These are phyloP conservation scores for Struthidea cinerea DNA, from an alignment of 2,113 vertebrate genomes.

Conservation along the genomic window DNA sequence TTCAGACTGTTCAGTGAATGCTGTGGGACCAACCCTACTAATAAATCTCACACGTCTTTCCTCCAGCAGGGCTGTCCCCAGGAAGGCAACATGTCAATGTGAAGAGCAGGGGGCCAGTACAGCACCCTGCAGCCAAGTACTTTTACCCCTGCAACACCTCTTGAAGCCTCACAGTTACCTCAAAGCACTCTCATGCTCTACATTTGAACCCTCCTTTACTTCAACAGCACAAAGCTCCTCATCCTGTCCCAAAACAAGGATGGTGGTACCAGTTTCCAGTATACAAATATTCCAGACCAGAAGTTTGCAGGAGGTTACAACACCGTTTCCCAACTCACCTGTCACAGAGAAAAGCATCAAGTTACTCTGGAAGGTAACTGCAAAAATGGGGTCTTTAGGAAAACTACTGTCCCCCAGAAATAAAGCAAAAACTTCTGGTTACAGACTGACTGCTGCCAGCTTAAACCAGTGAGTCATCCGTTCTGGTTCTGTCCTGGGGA, in stretches of 20 bases:
- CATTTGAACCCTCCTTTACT: not conserved
- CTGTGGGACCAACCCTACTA: not conserved
- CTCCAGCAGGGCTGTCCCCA: not conserved
- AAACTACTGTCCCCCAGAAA: not conserved
- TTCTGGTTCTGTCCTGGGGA: not conserved
- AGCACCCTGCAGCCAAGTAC: not conserved
- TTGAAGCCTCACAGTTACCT: not conserved
- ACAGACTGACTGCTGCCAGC: not conserved
- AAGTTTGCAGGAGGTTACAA: not conserved
- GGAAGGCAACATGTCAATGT: rapidly evolving
- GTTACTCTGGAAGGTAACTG: not conserved
- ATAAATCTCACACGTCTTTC: not conserved
- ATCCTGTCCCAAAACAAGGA: not conserved
- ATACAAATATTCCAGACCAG: not conserved
- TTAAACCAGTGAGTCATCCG: not conserved
- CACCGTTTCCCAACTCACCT: rapidly evolving
- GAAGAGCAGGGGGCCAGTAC: not conserved
- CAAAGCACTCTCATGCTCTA: not conserved
- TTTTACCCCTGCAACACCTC: not conserved
- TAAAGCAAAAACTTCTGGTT: not conserved
- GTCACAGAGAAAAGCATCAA: rapidly evolving
- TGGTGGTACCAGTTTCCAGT: not conserved
- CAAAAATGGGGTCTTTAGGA: not conserved
- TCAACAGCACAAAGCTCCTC: not conserved
- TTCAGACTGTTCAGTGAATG: not conserved